Conservation (phyloP, 2,797 vertebrate genomes). For the Siniperca undulata region DNA sequence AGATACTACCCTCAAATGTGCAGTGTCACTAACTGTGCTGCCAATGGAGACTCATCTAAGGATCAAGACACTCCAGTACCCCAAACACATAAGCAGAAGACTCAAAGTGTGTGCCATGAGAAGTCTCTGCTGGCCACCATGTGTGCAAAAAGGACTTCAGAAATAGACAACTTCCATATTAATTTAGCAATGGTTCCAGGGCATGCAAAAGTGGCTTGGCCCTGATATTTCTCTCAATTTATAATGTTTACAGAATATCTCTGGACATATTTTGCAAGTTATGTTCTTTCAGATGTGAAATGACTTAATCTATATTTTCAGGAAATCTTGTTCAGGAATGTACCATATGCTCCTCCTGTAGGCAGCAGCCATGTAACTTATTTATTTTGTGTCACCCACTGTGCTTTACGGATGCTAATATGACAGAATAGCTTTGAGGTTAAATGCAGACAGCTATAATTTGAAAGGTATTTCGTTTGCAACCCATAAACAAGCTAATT, state of each 20-base stretch:
- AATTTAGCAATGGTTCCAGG: constrained; percentile 78
- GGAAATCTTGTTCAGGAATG: constrained; percentile 43
- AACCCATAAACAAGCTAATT: neutral
- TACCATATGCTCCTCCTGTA: neutral
- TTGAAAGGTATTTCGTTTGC: neutral
- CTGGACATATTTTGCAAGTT: constrained; percentile 22
- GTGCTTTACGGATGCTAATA: neutral
- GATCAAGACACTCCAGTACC: constrained; percentile 17
- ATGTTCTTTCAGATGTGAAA: constrained; percentile 33
- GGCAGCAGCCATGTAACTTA: neutral
- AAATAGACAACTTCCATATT: constrained; percentile 71
- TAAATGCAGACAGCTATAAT: constrained; percentile 3
- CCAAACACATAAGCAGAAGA: constrained; percentile 29
- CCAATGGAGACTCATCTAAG: constrained; percentile 32
- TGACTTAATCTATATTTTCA: constrained; percentile 38
- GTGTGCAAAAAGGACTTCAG: constrained; percentile 67
- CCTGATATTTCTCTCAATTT: constrained; percentile 50
- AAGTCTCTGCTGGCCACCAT: constrained; percentile 54
- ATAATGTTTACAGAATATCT: constrained; percentile 43
- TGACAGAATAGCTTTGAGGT: neutral
- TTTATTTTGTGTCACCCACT: neutral
- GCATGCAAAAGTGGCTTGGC: constrained; percentile 78
- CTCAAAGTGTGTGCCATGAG: constrained; percentile 22
- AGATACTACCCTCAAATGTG: constrained; percentile 70
- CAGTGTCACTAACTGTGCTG: constrained; percentile 11